Evolutionary conservation across 1,140 invertebrate species (phyloP).

Genomic region (Drosophila sechellia): DNA sequence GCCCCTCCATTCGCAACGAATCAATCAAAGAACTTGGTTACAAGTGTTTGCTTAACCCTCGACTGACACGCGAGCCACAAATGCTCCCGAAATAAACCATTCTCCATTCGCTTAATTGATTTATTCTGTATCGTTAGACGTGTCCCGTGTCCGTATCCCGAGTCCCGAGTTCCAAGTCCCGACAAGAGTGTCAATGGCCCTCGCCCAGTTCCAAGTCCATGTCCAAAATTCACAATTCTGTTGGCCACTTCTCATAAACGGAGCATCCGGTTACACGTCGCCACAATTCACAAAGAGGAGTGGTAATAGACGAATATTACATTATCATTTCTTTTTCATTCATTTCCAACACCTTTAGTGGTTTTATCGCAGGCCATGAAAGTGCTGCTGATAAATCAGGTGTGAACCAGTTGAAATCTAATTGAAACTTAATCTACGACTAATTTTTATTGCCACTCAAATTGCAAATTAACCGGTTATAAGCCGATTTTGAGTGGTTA

Average conservation of each 20-base stretch:
- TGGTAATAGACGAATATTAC: background rate
- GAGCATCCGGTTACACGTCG: conserved; percentile 4
- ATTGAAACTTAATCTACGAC: conserved; percentile 27
- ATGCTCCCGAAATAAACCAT: conserved; percentile 44
- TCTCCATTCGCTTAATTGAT: conserved; percentile 52
- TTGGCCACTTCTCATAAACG: conserved; percentile 26
- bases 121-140: conserved; percentile 42
- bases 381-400: conserved; percentile 24
- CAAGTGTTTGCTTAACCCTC: conserved; percentile 47
- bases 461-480: conserved; percentile 2
- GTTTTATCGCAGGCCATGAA: background rate
- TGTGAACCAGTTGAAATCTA: conserved; percentile 20
- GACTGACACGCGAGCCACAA: conserved; percentile 36
- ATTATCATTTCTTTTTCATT: background rate
- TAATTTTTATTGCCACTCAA: conserved; percentile 2
- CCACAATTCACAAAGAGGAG: background rate
- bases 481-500: background rate
- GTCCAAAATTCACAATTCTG: conserved; percentile 15
- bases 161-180: conserved; percentile 4
- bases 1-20: background rate
- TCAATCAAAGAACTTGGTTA: conserved; percentile 23
- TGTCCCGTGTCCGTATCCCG: background rate
- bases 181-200: conserved; percentile 28
- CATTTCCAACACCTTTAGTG: background rate
- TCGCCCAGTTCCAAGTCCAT: conserved; percentile 26